Percentiles rank a stretch among this genome's conserved stretches.
phyloP scores from a whole-genome alignment of 2,888 invertebrate genomes.

The Syrphus vitripennis region DNA sequence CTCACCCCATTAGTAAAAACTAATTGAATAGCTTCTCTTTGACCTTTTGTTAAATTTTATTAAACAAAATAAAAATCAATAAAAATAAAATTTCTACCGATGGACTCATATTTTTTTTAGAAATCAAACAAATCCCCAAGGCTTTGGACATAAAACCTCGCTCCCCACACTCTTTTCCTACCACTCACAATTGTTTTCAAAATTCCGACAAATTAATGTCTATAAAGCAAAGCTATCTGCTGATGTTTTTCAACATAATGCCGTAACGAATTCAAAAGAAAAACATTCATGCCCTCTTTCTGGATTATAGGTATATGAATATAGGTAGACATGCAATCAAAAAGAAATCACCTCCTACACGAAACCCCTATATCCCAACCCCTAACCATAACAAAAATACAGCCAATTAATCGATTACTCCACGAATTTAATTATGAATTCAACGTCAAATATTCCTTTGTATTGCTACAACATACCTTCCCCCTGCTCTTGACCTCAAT shows the following conservation, averaged over 20 bases:
- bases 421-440: constrained; percentile 28
- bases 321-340: not conserved
- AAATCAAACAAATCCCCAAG: not conserved
- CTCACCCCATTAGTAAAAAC: no score
- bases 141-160: not conserved
- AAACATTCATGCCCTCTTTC: not conserved
- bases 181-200: not conserved
- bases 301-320: no score
- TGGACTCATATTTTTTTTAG: not conserved
- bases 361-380: not conserved
- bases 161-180: no score
- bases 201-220: not conserved
- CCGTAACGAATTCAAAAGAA: not conserved
- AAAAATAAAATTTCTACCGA: no score
- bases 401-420: constrained; percentile 29
- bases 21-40: no score
- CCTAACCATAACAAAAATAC: not conserved
- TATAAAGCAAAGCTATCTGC: not conserved
- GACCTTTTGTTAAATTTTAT: not conserved
- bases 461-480: not conserved
- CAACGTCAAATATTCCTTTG: constrained; percentile 6
- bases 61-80: not conserved
- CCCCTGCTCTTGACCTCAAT: not conserved
- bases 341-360: not conserved
- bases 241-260: not conserved